Conservation (phyloP, 2,888 invertebrate species). For the Strigamia maritima region DNA sequence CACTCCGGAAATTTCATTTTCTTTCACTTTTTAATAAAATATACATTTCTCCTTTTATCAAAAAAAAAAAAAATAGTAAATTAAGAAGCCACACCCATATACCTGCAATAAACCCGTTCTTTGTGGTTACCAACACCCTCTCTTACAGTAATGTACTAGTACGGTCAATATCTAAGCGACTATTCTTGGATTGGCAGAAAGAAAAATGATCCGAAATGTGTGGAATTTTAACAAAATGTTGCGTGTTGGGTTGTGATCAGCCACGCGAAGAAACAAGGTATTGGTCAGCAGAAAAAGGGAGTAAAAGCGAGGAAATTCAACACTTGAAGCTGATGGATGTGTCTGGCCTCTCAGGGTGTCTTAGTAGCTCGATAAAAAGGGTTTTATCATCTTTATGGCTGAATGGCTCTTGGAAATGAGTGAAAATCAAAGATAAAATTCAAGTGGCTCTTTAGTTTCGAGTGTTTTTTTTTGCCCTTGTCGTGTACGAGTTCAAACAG, state of each 20-base stretch:
- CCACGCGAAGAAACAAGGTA: background rate
- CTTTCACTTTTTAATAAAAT: background rate
- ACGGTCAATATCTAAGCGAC: background rate
- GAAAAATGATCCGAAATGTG: background rate
- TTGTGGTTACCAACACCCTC: conserved; percentile 20
- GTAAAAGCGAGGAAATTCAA: background rate
- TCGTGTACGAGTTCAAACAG: background rate
- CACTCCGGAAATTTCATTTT: too few species aligned
- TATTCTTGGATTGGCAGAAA: background rate
- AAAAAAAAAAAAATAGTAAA: background rate
- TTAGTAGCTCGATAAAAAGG: background rate
- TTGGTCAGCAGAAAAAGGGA: background rate
- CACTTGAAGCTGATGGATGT: conserved; percentile 12
- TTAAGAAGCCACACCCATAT: background rate
- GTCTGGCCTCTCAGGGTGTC: background rate
- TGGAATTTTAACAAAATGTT: background rate
- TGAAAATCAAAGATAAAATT: background rate
- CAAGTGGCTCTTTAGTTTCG: background rate
- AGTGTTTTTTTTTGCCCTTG: background rate
- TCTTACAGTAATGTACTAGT: background rate
- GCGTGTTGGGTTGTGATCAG: background rate
- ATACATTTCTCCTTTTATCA: background rate
- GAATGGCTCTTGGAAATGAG: background rate
- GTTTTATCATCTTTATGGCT: conserved; percentile 18
- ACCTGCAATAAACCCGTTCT: background rate